Percentiles rank a stretch among this genome's conserved stretches.
Evolutionary conservation across 2,113 vertebrate genomes (phyloP).

Genomic region (Vulpes ferrilata): DNA sequence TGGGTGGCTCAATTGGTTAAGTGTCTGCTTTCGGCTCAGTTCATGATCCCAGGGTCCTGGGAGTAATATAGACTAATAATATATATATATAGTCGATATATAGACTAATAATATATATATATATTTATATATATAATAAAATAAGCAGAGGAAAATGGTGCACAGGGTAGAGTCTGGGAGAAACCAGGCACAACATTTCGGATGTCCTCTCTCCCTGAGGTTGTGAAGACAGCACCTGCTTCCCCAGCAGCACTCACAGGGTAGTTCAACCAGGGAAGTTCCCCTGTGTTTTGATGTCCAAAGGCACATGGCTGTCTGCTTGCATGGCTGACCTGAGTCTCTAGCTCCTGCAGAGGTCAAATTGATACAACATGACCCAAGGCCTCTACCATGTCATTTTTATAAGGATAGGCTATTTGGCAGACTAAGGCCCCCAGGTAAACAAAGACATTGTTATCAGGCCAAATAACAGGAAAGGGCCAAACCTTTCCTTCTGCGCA

Average conservation of each 20-base stretch:
- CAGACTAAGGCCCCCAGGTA: not conserved
- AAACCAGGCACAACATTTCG: accelerated
- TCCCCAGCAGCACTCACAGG: not conserved
- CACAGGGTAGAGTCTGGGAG: not conserved
- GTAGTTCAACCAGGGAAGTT: too few relatives aligned
- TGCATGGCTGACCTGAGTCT: not conserved
- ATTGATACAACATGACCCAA: too few relatives aligned
- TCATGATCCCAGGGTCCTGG: too few relatives aligned
- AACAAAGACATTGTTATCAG: not conserved
- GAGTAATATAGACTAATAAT: too few relatives aligned
- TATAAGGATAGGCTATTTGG: not conserved
- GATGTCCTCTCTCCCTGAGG: accelerated
- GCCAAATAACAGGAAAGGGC: not conserved
- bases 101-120: too few relatives aligned
- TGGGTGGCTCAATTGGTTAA: too few relatives aligned
- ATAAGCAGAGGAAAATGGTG: not conserved
- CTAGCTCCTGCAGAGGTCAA: not conserved
- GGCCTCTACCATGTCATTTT: not conserved
- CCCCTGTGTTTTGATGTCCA: not conserved
- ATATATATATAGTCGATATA: too few relatives aligned
- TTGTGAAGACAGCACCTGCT: not conserved
- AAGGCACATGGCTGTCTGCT: not conserved
- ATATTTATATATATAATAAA: not conserved
- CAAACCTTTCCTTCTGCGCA: not conserved
- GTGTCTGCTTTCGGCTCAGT: too few relatives aligned